Percentiles rank a stretch among this genome's conserved stretches.
phyloP scores from a whole-genome alignment of 2,113 vertebrate genomes.

The Bagarius yarrelli region DNA sequence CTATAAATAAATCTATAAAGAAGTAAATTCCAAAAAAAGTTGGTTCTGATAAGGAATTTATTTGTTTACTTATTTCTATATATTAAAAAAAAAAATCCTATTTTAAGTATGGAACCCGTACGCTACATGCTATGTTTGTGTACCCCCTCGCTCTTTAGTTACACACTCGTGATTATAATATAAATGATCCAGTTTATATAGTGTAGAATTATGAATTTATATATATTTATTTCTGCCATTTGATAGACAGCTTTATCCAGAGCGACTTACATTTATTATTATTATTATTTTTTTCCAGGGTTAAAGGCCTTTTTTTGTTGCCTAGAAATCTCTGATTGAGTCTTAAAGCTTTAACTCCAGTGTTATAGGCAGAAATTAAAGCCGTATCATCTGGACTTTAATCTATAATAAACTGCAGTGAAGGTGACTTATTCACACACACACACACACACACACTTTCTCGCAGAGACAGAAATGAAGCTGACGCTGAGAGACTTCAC shows the following conservation, averaged over 20 bases:
- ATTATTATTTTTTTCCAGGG: too few species aligned
- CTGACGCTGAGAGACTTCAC: not conserved
- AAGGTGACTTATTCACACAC: not conserved
- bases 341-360: not conserved
- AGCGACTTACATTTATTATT: too few species aligned
- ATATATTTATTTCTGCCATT: too few species aligned
- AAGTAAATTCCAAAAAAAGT: not conserved
- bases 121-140: too few species aligned
- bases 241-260: too few species aligned
- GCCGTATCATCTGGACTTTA: not conserved
- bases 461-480: not conserved
- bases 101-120: too few species aligned
- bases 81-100: too few species aligned
- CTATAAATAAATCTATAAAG: not conserved
- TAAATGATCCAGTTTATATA: too few species aligned
- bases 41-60: not conserved
- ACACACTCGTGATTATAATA: too few species aligned
- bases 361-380: not conserved
- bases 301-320: not conserved
- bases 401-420: not conserved
- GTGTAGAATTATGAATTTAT: too few species aligned
- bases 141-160: too few species aligned
- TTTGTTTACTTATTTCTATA: too few species aligned
- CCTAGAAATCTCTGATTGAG: not conserved
- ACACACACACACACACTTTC: not conserved